Base-by-base conservation (phyloP, 2,888 invertebrate genomes). In the Prosapia bicincta region DNA sequence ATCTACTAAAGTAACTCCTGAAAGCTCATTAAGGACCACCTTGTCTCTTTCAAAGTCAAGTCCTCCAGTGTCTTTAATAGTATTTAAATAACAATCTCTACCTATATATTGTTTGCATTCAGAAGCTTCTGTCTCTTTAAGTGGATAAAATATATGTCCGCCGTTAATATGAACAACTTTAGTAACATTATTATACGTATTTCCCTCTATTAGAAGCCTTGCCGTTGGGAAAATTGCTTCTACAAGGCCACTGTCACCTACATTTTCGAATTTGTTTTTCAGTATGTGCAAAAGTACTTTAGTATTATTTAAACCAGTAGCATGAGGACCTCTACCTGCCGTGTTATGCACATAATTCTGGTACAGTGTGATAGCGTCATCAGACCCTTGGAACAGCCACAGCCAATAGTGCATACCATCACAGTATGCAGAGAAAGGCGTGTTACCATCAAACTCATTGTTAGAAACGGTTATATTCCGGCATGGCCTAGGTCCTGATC, bases 321-420 rank as follows among this genome's bases (percentile, higher is more conserved):
- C 68, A 23, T 74, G 69, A 38, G 74, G 69, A 3, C 38, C 54
- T 25, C 74, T 24, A 1, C 74, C 74, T 10, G 26, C 25, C 15
- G 74, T 69, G 26, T 74, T 32, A 24, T 69, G 25, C 38, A 74
- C 69, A 20, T 38, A 54, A 26, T 74, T 74, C 43, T 74, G 38
- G 38, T 54, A 26, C 26, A 69, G 28, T 28, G 73, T 38, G 20
- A 73, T 73, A n/a, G 28, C 15, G 38, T 73, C 73, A 25, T 30
- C 73, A 0, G 67, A 26, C 15, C 74, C 74, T 28, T 38, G 65
- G 54, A 74, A 74, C 69, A 74, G 54, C 69, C 74, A 74, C 26
- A 74, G 26, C 69, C 74, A 74, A 69, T 74, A 74, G 54, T 74
- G 74, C 20, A 15, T 23, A 69, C 65, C 65, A 28, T 74, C 65